phyloP scores from a whole-genome alignment of 1,140 invertebrate genomes.

The Philotrypesis tridentata region DNA sequence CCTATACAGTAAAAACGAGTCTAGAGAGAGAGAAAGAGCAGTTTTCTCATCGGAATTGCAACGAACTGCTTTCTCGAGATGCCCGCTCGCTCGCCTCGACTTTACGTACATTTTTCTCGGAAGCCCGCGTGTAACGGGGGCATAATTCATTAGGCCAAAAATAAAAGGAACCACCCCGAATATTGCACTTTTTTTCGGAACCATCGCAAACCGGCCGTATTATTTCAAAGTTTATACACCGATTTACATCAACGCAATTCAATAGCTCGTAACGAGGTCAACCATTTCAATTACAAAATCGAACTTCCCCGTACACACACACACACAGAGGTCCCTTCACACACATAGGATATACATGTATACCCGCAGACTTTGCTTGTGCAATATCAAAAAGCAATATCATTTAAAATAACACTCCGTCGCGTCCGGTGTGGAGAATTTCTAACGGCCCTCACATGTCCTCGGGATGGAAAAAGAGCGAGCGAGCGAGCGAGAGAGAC shows the following conservation, averaged over 20 bases:
- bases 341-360: no score
- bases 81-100: not conserved
- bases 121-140: conserved; percentile 5
- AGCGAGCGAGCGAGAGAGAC: no score
- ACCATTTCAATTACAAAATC: not conserved
- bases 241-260: not conserved
- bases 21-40: conserved; percentile 10
- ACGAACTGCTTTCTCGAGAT: conserved; percentile 61
- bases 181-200: conserved; percentile 16
- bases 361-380: not conserved
- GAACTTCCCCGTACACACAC: not conserved
- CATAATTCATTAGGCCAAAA: conserved; percentile 45
- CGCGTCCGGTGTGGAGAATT: not conserved
- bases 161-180: not conserved
- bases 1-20: not conserved
- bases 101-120: conserved; percentile 40
- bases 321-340: no score
- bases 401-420: conserved; percentile 9
- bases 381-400: conserved; percentile 9
- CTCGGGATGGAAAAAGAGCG: not conserved
- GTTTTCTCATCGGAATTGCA: conserved; percentile 71
- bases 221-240: not conserved
- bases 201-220: not conserved
- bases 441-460: not conserved
- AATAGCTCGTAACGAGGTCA: not conserved